Evolutionary conservation across 2,888 invertebrate genomes (phyloP).

Genomic region (Anarsia innoxiella): DNA sequence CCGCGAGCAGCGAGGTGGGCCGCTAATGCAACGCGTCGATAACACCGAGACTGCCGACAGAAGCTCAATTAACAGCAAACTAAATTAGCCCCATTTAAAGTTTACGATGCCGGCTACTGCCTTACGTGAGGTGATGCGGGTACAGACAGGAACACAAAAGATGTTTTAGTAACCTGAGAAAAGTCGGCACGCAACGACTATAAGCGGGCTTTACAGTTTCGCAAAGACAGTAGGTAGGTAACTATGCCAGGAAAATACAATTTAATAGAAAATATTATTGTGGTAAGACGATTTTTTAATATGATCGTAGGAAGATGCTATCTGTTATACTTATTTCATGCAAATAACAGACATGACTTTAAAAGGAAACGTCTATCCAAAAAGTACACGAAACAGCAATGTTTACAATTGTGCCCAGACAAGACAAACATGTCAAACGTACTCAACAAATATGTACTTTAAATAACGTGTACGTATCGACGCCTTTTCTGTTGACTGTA

Average conservation of each 20-base stretch:
- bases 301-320: too few relatives aligned
- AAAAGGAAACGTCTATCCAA: too few relatives aligned
- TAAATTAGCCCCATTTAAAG: slow-evolving; percentile 73
- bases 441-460: slow-evolving; percentile 36
- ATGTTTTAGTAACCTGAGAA: too few relatives aligned
- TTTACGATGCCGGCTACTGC: slow-evolving; percentile 71
- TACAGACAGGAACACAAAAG: slow-evolving; percentile 10
- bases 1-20: slow-evolving; percentile 28
- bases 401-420: slow-evolving; percentile 26
- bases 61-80: slow-evolving; percentile 72
- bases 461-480: slow-evolving; percentile 31
- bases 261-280: too few relatives aligned
- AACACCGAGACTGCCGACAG: slow-evolving; percentile 54
- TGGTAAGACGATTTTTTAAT: too few relatives aligned
- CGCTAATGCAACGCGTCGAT: slow-evolving; percentile 65
- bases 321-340: too few relatives aligned
- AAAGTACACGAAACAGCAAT: slow-evolving; percentile 22
- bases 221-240: too few relatives aligned
- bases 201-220: too few relatives aligned
- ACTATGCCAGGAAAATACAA: too few relatives aligned
- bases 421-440: slow-evolving; percentile 27
- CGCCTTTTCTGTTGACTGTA: slow-evolving; percentile 54
- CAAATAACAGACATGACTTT: too few relatives aligned
- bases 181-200: too few relatives aligned
- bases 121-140: slow-evolving; percentile 51